Percentiles rank a stretch among this genome's conserved stretches.
Evolutionary conservation across 2,888 invertebrate species (phyloP).

Genomic region (Platycnemis pennipes): DNA sequence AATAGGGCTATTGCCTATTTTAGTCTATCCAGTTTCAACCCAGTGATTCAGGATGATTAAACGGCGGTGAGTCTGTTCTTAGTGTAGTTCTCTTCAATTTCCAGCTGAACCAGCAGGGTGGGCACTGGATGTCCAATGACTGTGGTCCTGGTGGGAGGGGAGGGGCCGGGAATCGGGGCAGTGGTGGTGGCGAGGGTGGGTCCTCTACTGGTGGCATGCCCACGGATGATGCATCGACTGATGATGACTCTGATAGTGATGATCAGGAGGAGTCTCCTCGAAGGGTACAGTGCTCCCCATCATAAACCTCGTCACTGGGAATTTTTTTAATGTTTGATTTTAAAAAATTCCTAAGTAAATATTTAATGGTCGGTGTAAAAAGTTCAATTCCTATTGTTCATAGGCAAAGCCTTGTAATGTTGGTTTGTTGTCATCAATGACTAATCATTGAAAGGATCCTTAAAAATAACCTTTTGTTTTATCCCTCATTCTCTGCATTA

Average conservation of each 20-base stretch:
- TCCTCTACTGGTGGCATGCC: slow-evolving; percentile 16
- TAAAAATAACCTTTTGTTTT: slow-evolving; percentile 14
- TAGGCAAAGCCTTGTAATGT: slow-evolving; percentile 17
- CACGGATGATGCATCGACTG: slow-evolving; percentile 70
- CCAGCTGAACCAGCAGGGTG: slow-evolving; percentile 51
- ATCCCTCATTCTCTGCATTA: background rate
- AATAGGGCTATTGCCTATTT: slow-evolving; percentile 11
- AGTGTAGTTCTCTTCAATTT: background rate
- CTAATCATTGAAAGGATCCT: background rate
- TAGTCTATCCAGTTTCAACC: slow-evolving; percentile 48
- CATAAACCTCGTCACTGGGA: slow-evolving; percentile 72
- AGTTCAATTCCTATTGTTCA: slow-evolving; percentile 58
- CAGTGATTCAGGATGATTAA: no score
- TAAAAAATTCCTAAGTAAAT: slow-evolving; percentile 49
- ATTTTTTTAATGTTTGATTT: slow-evolving; percentile 45
- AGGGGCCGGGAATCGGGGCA: background rate
- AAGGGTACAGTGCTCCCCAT: slow-evolving; percentile 76
- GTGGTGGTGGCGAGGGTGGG: background rate
- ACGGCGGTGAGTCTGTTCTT: no score
- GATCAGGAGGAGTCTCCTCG: slow-evolving; percentile 74
- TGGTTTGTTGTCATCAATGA: slow-evolving; percentile 19
- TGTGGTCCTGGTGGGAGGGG: slow-evolving; percentile 48
- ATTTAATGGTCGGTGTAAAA: slow-evolving; percentile 59
- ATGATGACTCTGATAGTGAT: slow-evolving; percentile 74
- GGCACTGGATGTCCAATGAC: slow-evolving; percentile 51